Percentiles rank a stretch among this genome's conserved stretches.
Conservation (phyloP, 2,113 vertebrate species). For the Plotosus lineatus region DNA sequence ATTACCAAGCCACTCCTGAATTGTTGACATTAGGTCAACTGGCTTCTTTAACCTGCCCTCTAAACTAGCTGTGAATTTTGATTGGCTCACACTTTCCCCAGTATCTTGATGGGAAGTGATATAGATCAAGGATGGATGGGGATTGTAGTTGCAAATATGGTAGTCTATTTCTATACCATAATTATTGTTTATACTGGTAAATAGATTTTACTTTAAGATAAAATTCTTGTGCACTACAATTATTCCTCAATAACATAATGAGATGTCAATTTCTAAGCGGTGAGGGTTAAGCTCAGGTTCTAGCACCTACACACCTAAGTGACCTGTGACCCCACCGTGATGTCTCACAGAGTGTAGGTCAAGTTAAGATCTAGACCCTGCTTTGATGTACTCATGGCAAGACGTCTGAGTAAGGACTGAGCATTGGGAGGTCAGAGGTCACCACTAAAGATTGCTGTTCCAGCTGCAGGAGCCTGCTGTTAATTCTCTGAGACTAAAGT, state of each 20-base stretch:
- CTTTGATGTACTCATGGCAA: conserved; percentile 69
- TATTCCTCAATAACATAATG: neutral
- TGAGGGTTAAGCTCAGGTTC: conserved; percentile 37
- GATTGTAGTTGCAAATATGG: neutral
- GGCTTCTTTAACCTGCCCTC: no score
- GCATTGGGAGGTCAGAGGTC: conserved; percentile 46
- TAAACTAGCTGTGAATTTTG: no score
- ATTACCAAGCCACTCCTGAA: no score
- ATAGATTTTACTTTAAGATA: neutral
- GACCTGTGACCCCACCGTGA: conserved; percentile 54
- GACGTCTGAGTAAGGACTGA: conserved; percentile 56
- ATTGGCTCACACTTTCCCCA: no score
- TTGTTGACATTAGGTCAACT: no score
- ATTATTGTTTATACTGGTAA: no score
- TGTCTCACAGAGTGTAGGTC: conserved; percentile 50
- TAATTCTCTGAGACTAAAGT: conserved; percentile 49
- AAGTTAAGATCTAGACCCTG: conserved; percentile 51
- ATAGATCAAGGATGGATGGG: no score
- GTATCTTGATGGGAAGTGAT: no score
- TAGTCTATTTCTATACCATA: neutral
- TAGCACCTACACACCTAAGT: conserved; percentile 51
- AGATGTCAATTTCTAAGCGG: neutral
- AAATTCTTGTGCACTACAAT: neutral
- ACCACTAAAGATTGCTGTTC: conserved; percentile 41
- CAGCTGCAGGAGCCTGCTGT: conserved; percentile 48